Percentiles rank a stretch among this genome's conserved stretches.
These are phyloP conservation scores for Agrochola circellaris DNA, from an alignment of 2,888 invertebrate genomes.

Conservation along the genomic window DNA sequence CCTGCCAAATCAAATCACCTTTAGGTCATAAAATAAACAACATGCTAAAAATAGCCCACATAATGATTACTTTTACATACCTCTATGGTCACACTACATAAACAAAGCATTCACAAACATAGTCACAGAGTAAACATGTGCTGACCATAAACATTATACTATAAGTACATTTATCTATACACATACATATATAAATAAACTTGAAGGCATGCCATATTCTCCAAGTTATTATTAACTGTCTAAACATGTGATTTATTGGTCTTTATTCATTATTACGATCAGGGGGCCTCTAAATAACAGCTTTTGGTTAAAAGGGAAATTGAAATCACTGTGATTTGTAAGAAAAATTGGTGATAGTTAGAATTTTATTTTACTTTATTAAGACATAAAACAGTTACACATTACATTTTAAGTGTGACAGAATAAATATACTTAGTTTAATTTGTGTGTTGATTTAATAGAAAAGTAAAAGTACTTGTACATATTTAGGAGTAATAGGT, in stretches of 20 bases:
- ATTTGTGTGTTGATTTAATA: too few relatives aligned
- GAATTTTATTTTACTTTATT: too few relatives aligned
- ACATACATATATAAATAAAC: slow-evolving; percentile 7
- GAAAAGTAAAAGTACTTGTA: too few relatives aligned
- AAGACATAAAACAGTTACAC: too few relatives aligned
- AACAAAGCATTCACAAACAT: slow-evolving; percentile 35
- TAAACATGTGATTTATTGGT: neutral
- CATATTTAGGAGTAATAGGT: too few relatives aligned
- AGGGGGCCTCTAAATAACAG: neutral
- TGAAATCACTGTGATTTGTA: neutral
- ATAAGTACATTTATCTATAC: neutral
- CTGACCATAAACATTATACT: slow-evolving; percentile 22
- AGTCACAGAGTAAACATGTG: slow-evolving; percentile 32
- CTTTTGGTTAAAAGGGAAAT: neutral
- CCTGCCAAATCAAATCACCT: neutral
- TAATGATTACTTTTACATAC: slow-evolving; percentile 12
- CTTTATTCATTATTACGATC: neutral
- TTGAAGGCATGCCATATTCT: slow-evolving; percentile 33
- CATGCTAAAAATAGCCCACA: slow-evolving; percentile 10
- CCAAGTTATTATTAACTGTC: slow-evolving; percentile 16
- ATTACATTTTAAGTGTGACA: too few relatives aligned
- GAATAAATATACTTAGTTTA: too few relatives aligned
- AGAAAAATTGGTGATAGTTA: neutral
- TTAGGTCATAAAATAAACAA: slow-evolving; percentile 5
- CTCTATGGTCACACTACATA: neutral